Evolutionary conservation across 2,113 vertebrate genomes (phyloP), one percentile per base, ranked within the genome.

Genomic region (Dissostichus mawsoni): DNA sequence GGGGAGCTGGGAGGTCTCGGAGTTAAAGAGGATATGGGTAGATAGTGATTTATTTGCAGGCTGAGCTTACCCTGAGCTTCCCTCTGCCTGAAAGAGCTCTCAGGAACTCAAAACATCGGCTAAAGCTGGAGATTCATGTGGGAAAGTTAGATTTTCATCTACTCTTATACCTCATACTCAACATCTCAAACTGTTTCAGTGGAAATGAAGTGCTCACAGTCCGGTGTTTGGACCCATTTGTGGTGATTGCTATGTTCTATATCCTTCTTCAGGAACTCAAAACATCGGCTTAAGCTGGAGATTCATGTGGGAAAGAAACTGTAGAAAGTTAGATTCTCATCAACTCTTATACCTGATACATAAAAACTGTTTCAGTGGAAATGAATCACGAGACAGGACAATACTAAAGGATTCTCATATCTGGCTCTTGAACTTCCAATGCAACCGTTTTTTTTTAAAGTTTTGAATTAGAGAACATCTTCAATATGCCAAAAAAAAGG

Each of bases 11-110:
- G 88, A 91, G 87, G 82, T 91, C 85, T 72, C 23, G 20, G 81
- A 75, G 76, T 79, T 52, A 50, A 76, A 62, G 78, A 78, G 73
- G 78, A 83, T 89, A 67, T 80, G 64, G 16, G 6, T 52, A 50
- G 50, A 66, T 65, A 63, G 73, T 90, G 81, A 92, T 90, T 89
- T 87, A 89, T 91, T 76, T 89, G 76, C 71, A 85, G 81, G 67
- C 63, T 87, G 74, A 84, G 68, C 82, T 86, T 74, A 84, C 77
- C 86, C 83, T 85, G 81, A 91, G 84, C 81, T 88, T 87, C 70
- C 58, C 52, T 89, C 81, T 69, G 64, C 57, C 59, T 59, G 57
- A 58, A 73, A 81, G 48, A 74, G 17, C 78, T 86, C 80, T 50
- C 73, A 72, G 74, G 23, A 36, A 36, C 18, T 45, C 55, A 83